Percentiles rank a stretch among this genome's conserved stretches.
phyloP scores from a whole-genome alignment of 2,888 invertebrate genomes.

The Caradrina clavipalpis region DNA sequence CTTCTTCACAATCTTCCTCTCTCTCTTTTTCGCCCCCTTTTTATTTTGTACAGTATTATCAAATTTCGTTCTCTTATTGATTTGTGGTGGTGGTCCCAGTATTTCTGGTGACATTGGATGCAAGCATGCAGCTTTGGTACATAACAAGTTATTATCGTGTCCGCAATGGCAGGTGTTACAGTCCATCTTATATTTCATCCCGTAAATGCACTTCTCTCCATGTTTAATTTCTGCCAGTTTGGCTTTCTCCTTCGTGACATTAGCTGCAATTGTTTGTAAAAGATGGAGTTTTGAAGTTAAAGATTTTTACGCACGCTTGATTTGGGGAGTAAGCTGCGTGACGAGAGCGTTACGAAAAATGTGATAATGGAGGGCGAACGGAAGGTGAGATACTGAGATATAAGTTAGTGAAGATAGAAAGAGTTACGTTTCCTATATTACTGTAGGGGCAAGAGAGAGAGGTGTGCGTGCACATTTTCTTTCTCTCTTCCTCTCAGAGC shows the following conservation, averaged over 20 bases:
- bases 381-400: too few relatives aligned
- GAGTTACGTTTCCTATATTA: too few relatives aligned
- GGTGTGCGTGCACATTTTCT: too few relatives aligned
- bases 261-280: slow-evolving; percentile 61
- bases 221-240: slow-evolving; percentile 71
- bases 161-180: slow-evolving; percentile 83
- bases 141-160: slow-evolving; percentile 69
- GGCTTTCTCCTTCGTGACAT: slow-evolving; percentile 33
- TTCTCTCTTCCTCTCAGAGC: too few relatives aligned
- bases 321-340: too few relatives aligned
- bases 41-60: slow-evolving; percentile 3
- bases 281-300: too few relatives aligned
- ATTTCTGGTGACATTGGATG: not conserved
- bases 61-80: not conserved
- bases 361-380: too few relatives aligned
- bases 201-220: slow-evolving; percentile 73
- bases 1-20: not conserved
- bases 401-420: too few relatives aligned
- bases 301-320: too few relatives aligned
- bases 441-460: too few relatives aligned
- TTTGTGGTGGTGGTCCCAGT: too few relatives aligned
- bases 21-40: not conserved
- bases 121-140: slow-evolving; percentile 83
- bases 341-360: too few relatives aligned
- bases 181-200: slow-evolving; percentile 73